Conservation (phyloP, 2,113 vertebrate genomes). For the Triplophysa dalaica region DNA sequence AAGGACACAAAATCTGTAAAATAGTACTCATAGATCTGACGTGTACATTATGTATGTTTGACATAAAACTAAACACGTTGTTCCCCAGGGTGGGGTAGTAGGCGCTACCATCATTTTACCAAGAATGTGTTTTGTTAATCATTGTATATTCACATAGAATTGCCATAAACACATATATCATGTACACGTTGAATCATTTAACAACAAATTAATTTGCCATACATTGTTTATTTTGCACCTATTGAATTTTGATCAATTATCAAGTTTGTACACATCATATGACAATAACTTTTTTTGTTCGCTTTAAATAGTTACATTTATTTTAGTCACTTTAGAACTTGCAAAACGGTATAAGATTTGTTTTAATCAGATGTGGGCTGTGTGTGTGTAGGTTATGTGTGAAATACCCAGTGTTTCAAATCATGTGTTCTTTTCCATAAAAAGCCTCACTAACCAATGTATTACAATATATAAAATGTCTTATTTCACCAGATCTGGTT, state of each 20-base stretch:
- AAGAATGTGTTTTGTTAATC: conserved; percentile 43
- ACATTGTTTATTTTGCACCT: conserved; percentile 48
- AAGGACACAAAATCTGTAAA: conserved; percentile 2
- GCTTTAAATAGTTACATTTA: conserved; percentile 52
- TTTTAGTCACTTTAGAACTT: conserved; percentile 57
- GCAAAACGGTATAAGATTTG: conserved; percentile 53
- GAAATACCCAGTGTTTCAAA: conserved; percentile 35
- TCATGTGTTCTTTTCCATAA: conserved; percentile 39
- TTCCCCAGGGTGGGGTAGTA: conserved; percentile 30
- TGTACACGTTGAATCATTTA: conserved; percentile 45
- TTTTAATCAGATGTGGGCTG: conserved; percentile 44
- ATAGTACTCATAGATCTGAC: conserved; percentile 10
- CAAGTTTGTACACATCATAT: conserved; percentile 51
- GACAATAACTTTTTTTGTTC: conserved; percentile 33
- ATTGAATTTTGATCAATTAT: conserved; percentile 46
- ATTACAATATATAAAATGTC: conserved; percentile 41
- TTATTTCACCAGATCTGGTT: conserved; percentile 52
- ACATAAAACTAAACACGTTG: conserved; percentile 11
- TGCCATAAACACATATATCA: conserved; percentile 39
- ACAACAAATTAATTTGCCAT: conserved; percentile 40
- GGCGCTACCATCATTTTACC: conserved; percentile 42
- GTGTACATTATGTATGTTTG: conserved; percentile 35
- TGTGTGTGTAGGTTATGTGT: conserved; percentile 37
- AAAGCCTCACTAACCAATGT: conserved; percentile 50
- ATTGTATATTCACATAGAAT: conserved; percentile 43